phyloP scores from a whole-genome alignment of 1,140 invertebrate species.

The Cryptotermes secundus region DNA sequence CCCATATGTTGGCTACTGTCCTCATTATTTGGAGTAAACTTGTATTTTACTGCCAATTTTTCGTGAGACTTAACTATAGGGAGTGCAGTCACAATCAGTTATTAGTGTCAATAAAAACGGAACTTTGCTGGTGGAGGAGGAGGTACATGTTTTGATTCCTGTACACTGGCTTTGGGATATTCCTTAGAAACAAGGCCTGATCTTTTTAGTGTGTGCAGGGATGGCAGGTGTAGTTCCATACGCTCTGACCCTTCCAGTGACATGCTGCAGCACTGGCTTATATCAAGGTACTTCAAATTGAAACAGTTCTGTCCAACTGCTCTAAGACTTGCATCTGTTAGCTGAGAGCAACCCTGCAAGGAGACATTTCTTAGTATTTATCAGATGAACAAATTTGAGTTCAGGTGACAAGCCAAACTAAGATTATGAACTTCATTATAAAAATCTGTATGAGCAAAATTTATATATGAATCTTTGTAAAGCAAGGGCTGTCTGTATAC shows the following conservation, averaged over 20 bases:
- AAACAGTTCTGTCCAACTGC: slow-evolving; percentile 58
- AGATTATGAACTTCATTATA: too few species aligned
- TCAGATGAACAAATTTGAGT: too few species aligned
- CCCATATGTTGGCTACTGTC: too few species aligned
- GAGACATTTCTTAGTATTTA: background rate
- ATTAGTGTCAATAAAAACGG: background rate
- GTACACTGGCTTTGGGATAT: background rate
- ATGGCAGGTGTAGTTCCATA: background rate
- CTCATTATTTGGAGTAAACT: background rate
- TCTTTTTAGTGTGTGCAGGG: background rate
- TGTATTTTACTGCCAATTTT: background rate
- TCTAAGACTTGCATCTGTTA: slow-evolving; percentile 63
- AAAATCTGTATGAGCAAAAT: too few species aligned
- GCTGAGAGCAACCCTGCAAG: slow-evolving; percentile 62
- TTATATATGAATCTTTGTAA: too few species aligned
- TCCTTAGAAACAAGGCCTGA: background rate
- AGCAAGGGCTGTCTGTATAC: too few species aligned
- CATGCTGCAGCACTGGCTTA: slow-evolving; percentile 59
- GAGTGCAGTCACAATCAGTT: background rate
- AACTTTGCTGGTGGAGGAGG: slow-evolving; percentile 21
- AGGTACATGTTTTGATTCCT: background rate
- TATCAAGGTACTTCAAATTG: slow-evolving; percentile 57
- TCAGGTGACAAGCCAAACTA: too few species aligned
- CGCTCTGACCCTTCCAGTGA: slow-evolving; percentile 43
- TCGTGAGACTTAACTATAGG: background rate